Percentiles rank a stretch among this genome's conserved stretches.
phyloP scores from a whole-genome alignment of 92 coral and sea anemone species.

The Ricordea florida region DNA sequence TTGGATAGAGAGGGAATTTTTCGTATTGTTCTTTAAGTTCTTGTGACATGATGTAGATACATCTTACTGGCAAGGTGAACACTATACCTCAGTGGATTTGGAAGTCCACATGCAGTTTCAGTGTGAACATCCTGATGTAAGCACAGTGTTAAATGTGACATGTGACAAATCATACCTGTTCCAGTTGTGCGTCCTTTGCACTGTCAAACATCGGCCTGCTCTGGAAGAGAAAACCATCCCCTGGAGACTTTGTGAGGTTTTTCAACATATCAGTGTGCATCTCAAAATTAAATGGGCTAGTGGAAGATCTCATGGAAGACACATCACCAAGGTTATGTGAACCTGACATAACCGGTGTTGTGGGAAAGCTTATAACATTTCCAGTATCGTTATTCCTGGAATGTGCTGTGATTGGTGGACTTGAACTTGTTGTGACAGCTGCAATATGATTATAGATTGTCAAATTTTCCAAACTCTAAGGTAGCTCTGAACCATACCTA shows the following conservation, averaged over 20 bases:
- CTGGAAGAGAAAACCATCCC: conserved; percentile 86
- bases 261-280: conserved; percentile 64
- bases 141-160: not conserved
- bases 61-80: too few relatives aligned
- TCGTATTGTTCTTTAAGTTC: too few relatives aligned
- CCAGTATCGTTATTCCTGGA: too few relatives aligned
- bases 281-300: conserved; percentile 74
- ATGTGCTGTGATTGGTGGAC: not conserved
- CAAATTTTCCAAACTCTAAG: too few relatives aligned
- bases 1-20: too few relatives aligned
- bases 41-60: too few relatives aligned
- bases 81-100: too few relatives aligned
- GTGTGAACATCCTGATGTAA: not conserved
- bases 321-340: not conserved
- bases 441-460: not conserved
- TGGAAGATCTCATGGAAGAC: conserved; percentile 4
- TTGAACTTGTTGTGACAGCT: not conserved
- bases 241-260: conserved; percentile 84
- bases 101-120: too few relatives aligned
- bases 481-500: too few relatives aligned
- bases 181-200: conserved; percentile 11
- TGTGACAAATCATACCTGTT: not conserved
- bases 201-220: conserved; percentile 80
- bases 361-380: not conserved
- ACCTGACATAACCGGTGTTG: conserved; percentile 1